Percentiles rank a stretch among this genome's conserved stretches.
phyloP scores from a whole-genome alignment of 2,113 vertebrate species.

The Triplophysa rosa region DNA sequence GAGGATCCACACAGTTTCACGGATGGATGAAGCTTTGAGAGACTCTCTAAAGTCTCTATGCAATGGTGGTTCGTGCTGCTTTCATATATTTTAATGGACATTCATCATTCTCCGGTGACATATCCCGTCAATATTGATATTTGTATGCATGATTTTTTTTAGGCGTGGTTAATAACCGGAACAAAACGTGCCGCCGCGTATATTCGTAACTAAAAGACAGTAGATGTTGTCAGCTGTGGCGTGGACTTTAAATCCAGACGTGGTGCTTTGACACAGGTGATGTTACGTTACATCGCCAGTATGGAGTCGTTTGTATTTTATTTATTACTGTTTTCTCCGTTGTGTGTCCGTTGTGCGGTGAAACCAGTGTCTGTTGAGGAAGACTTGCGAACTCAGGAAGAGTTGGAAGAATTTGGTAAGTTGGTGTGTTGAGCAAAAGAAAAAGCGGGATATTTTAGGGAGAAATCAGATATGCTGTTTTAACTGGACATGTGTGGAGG shows the following conservation, averaged over 20 bases:
- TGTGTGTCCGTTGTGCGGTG: conserved; percentile 58
- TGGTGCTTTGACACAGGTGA: not conserved
- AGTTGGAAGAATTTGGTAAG: conserved; percentile 65
- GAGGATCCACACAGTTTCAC: not conserved
- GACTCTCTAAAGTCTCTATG: no score
- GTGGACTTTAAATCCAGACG: not conserved
- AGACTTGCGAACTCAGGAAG: conserved; percentile 42
- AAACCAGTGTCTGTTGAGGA: conserved; percentile 49
- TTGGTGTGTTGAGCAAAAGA: not conserved
- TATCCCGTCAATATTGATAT: not conserved
- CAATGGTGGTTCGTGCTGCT: not conserved
- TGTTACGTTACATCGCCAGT: conserved; percentile 30
- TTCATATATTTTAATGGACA: not conserved
- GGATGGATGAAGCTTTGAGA: not conserved
- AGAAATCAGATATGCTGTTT: not conserved
- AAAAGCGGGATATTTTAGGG: not conserved
- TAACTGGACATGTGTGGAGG: not conserved
- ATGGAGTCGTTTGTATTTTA: conserved; percentile 42
- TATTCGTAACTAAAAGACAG: not conserved
- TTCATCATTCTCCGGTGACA: not conserved
- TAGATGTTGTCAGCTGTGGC: conserved; percentile 11
- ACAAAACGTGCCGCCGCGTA: not conserved
- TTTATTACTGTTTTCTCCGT: conserved; percentile 47
- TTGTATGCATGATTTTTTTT: not conserved
- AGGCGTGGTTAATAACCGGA: not conserved